Conservation (phyloP, 2,888 invertebrate species). For the Tineola bisselliella region DNA sequence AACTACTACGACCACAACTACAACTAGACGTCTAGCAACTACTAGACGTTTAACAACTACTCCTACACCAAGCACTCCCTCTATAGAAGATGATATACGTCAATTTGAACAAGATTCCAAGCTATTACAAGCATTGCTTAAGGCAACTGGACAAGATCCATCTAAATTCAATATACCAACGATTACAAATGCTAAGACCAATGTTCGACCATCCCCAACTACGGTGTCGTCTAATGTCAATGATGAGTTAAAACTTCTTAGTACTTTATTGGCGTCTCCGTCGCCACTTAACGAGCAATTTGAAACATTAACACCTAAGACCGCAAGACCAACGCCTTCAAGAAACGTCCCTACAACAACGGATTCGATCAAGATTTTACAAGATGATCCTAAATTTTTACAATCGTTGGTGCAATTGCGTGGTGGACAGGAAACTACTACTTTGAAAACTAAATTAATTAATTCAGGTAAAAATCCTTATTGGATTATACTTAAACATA, state of each 20-base stretch:
- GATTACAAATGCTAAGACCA: constrained; percentile 25
- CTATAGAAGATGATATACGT: constrained; percentile 56
- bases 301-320: constrained; percentile 39
- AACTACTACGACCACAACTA: constrained; percentile 21
- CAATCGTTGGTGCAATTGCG: constrained; percentile 60
- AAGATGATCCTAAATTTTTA: constrained; percentile 54
- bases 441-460: constrained; percentile 46
- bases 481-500: no score
- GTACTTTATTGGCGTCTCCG: constrained; percentile 46
- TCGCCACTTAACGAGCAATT: constrained; percentile 47
- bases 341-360: constrained; percentile 22
- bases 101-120: constrained; percentile 61
- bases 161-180: constrained; percentile 56
- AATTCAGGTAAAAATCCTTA: constrained; percentile 43
- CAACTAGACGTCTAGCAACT: constrained; percentile 27
- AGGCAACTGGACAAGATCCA: constrained; percentile 58
- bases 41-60: constrained; percentile 26
- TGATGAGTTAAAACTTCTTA: constrained; percentile 41
- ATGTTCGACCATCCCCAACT: constrained; percentile 31
- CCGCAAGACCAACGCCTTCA: constrained; percentile 18
- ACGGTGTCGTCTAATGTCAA: constrained; percentile 27
- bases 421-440: constrained; percentile 53
- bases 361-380: constrained; percentile 37
- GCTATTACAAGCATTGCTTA: constrained; percentile 52
- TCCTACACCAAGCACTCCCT: constrained; percentile 27